Percentiles rank a stretch among this genome's conserved stretches.
Conservation (phyloP, 2,113 vertebrate genomes). For the Entosphenus tridentatus region DNA sequence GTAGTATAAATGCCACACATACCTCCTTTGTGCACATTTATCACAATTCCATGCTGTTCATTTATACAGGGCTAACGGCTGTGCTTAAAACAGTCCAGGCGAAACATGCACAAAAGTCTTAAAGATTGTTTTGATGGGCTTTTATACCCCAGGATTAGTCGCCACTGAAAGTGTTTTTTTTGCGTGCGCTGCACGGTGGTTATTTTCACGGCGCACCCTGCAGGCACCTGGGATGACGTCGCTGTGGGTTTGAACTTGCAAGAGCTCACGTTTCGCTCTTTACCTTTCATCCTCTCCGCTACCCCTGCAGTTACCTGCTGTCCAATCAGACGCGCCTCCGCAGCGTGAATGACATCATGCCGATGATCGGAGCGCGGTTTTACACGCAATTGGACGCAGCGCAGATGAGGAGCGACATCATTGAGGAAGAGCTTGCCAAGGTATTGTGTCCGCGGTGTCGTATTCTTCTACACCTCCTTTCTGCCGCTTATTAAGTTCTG, state of each 20-base stretch:
- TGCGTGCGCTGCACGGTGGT: background rate
- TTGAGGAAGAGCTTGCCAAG: constrained; percentile 95
- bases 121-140: too few relatives aligned
- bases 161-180: background rate
- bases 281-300: too few relatives aligned
- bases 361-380: constrained; percentile 95
- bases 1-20: too few relatives aligned
- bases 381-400: constrained; percentile 94
- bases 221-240: too few relatives aligned
- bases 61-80: too few relatives aligned
- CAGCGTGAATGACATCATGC: constrained; percentile 98
- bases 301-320: constrained; percentile 54
- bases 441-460: constrained; percentile 19
- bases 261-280: too few relatives aligned
- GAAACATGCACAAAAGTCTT: too few relatives aligned
- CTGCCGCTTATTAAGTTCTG: background rate
- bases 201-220: too few relatives aligned
- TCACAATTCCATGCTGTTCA: too few relatives aligned
- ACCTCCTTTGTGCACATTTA: too few relatives aligned
- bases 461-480: background rate
- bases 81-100: too few relatives aligned
- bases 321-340: constrained; percentile 85
- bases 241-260: too few relatives aligned
- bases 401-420: constrained; percentile 96
- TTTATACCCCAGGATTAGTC: constrained; percentile 5